Percentiles rank a stretch among this genome's conserved stretches.
phyloP scores from a whole-genome alignment of 92 coral and sea anemone species.

The Desmophyllum pertusum region DNA sequence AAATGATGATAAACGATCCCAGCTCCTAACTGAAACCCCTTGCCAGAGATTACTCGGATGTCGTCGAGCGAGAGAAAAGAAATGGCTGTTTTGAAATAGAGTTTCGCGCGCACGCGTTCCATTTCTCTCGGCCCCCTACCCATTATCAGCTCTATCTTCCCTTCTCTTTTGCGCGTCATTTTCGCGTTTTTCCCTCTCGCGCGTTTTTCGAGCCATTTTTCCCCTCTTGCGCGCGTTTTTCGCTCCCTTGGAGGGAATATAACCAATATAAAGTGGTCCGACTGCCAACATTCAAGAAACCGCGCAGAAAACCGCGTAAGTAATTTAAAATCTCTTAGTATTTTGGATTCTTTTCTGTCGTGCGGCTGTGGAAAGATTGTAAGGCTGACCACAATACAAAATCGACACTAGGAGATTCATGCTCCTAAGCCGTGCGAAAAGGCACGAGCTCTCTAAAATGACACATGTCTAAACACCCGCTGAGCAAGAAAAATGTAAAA shows the following conservation, averaged over 20 bases:
- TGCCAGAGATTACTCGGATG: not conserved
- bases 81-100: not conserved
- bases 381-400: too few relatives aligned
- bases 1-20: not conserved
- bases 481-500: not conserved
- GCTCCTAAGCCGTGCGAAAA: not conserved
- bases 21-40: not conserved
- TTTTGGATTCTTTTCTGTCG: not conserved
- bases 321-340: not conserved
- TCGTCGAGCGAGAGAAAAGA: not conserved
- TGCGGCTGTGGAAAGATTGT: not conserved
- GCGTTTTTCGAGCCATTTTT: not conserved
- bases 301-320: not conserved
- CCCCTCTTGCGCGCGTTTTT: not conserved
- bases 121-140: too few relatives aligned
- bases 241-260: not conserved
- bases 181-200: not conserved
- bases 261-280: not conserved
- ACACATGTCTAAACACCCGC: slow-evolving; percentile 11
- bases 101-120: not conserved
- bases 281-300: not conserved
- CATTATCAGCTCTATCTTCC: too few relatives aligned
- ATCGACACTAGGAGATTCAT: not conserved
- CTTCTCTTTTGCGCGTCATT: too few relatives aligned
- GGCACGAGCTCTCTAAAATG: not conserved